Conservation (phyloP, 2,797 vertebrate genomes). For the Paramormyrops hopkinsi region DNA sequence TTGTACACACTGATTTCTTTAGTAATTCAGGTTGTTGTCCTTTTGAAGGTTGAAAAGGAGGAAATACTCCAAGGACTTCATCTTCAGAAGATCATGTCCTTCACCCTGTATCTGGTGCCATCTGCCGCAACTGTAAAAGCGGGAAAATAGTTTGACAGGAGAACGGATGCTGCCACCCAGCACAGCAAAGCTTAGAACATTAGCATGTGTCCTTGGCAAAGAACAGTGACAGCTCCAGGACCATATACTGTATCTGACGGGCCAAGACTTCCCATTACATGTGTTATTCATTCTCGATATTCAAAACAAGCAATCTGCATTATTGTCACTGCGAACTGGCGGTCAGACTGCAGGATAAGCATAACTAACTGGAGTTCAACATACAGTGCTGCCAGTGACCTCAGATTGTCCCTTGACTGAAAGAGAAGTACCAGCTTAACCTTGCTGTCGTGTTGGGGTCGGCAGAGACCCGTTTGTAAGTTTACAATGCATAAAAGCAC, state of each 20-base stretch:
- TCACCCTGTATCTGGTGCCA: background rate
- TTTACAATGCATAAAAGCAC: background rate
- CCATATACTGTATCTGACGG: background rate
- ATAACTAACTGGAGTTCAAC: background rate
- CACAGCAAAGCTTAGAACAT: background rate
- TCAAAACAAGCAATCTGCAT: background rate
- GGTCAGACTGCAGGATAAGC: background rate
- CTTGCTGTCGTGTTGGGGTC: background rate
- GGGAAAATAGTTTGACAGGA: background rate
- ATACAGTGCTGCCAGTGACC: background rate
- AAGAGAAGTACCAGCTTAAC: background rate
- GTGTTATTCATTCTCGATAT: background rate
- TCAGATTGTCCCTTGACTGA: background rate
- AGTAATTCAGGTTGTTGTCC: background rate
- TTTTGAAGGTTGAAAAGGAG: background rate
- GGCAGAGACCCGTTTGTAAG: background rate
- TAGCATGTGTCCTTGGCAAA: background rate
- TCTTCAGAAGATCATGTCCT: background rate
- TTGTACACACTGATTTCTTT: background rate
- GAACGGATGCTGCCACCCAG: background rate
- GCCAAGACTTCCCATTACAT: background rate
- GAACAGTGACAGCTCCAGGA: background rate
- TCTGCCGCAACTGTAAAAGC: background rate
- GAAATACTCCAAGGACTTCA: background rate
- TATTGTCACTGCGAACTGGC: background rate